Percentiles rank a stretch among this genome's conserved stretches.
These are phyloP conservation scores for Coelinius sp. DNA, from an alignment of 2,888 invertebrate genomes.

Conservation along the genomic window DNA sequence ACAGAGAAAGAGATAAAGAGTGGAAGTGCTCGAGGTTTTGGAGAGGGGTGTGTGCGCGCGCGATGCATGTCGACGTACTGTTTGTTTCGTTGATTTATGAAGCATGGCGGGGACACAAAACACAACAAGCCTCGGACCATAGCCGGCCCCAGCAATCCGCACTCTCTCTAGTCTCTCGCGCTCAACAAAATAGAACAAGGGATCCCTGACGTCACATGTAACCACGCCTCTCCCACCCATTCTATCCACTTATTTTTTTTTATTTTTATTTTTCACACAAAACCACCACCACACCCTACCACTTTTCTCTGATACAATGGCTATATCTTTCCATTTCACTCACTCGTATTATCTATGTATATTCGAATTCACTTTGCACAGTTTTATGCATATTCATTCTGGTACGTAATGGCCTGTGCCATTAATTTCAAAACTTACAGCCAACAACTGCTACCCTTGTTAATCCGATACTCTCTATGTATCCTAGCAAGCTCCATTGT, in stretches of 20 bases:
- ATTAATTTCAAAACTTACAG: constrained; percentile 61
- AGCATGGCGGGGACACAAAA: constrained; percentile 67
- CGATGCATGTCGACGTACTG: constrained; percentile 62
- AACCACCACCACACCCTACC: constrained; percentile 12
- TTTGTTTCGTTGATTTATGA: constrained; percentile 70
- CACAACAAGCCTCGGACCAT: constrained; percentile 55
- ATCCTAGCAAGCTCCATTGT: neutral
- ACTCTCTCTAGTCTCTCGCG: constrained; percentile 28
- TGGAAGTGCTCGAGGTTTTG: neutral
- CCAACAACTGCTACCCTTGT: constrained; percentile 40
- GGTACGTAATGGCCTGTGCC: constrained; percentile 59
- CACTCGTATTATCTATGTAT: constrained; percentile 28
- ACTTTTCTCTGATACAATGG: constrained; percentile 2
- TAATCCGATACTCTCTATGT: constrained; percentile 43
- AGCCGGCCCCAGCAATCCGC: constrained; percentile 18
- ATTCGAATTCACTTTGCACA: constrained; percentile 64
- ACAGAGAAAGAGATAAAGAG: neutral
- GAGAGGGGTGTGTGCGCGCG: constrained; percentile 40
- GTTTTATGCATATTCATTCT: constrained; percentile 67
- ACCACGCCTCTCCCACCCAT: constrained; percentile 54
- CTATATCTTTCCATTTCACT: constrained; percentile 24
- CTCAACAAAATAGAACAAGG: constrained; percentile 63
- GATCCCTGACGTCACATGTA: constrained; percentile 63
- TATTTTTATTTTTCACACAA: neutral
- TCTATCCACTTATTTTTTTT: constrained; percentile 26